These are phyloP conservation scores for Hemibagrus guttatus DNA, from an alignment of 2,797 vertebrate species.

Conservation along the genomic window DNA sequence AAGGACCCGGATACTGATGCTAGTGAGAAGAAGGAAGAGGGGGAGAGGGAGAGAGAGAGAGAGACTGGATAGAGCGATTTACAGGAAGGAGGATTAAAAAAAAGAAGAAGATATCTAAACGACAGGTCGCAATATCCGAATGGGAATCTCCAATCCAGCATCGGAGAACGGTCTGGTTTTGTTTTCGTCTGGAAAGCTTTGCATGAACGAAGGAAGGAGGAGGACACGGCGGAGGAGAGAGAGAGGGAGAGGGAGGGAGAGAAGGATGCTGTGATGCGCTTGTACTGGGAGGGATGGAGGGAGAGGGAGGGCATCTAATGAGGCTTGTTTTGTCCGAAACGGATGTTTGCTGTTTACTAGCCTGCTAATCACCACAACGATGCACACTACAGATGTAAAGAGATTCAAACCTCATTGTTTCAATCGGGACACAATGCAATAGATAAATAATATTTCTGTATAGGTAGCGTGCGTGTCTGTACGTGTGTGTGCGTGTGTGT, in stretches of 20 bases:
- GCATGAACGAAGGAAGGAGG: conserved; percentile 25
- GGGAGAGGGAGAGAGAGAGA: neutral
- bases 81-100: conserved; percentile 60
- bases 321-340: conserved; percentile 54
- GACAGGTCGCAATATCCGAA: neutral
- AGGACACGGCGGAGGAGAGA: conserved; percentile 54
- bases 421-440: neutral
- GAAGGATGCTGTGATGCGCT: conserved; percentile 56
- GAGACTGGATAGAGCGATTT: conserved; percentile 69
- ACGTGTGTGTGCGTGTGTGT: neutral
- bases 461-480: conserved; percentile 10
- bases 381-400: conserved; percentile 31
- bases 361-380: conserved; percentile 32
- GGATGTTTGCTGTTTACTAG: conserved; percentile 49
- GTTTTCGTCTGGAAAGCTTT: neutral
- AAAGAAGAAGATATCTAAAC: conserved; percentile 4
- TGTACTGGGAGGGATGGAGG: conserved; percentile 57
- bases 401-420: neutral
- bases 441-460: conserved; percentile 7
- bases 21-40: conserved; percentile 73
- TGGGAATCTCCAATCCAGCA: neutral
- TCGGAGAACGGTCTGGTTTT: neutral
- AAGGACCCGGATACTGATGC: conserved; percentile 80
- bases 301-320: conserved; percentile 45
- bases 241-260: conserved; percentile 53